Conservation (phyloP, 2,113 vertebrate genomes). For the Atlantisia rogersi region DNA sequence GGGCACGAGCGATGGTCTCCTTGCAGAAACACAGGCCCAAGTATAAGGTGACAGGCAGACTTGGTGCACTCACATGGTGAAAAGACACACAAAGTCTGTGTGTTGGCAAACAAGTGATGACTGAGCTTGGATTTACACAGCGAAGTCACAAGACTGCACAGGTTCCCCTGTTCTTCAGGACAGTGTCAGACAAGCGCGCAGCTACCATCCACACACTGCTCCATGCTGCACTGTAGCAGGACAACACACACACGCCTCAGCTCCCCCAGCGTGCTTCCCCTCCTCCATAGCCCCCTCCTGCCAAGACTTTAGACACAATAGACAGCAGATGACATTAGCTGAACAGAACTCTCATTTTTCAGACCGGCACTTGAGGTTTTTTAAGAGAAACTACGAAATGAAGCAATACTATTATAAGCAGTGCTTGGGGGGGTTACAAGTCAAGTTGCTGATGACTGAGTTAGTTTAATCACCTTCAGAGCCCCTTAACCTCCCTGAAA, state of each 20-base stretch:
- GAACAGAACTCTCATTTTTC: background rate
- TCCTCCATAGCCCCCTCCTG: background rate
- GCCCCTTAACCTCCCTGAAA: background rate
- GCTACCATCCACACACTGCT: background rate
- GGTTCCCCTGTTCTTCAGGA: background rate
- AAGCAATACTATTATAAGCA: background rate
- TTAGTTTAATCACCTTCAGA: slow-evolving; percentile 33
- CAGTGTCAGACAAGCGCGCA: background rate
- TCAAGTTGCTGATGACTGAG: background rate
- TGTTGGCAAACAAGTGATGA: background rate
- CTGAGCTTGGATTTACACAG: background rate
- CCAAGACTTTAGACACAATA: background rate
- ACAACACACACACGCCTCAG: background rate
- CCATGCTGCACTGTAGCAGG: fast-evolving
- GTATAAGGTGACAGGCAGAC: background rate
- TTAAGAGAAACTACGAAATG: slow-evolving; percentile 25
- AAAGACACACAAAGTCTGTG: background rate
- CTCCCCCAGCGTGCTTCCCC: background rate
- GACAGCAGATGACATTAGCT: background rate
- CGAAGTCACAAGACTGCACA: background rate
- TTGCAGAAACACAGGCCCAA: background rate
- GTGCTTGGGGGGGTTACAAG: background rate
- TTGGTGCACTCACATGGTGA: background rate
- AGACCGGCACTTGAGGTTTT: background rate
- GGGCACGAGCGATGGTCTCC: background rate